Evolutionary conservation across 1,140 invertebrate genomes (phyloP).

Genomic region (Zaprionus nigranus): DNA sequence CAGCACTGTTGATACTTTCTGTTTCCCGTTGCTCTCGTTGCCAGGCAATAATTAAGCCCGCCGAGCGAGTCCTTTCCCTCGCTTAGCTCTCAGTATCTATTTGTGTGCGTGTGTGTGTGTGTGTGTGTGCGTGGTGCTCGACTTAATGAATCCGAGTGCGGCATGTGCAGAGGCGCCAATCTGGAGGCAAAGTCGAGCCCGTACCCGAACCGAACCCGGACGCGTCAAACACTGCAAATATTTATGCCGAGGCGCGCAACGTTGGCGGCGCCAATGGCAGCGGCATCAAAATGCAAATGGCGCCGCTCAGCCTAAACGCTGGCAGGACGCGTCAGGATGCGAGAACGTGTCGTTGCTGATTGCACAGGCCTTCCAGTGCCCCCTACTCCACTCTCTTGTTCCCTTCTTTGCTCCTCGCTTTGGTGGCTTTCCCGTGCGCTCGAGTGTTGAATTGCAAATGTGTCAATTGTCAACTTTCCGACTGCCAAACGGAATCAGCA

Average conservation of each 20-base stretch:
- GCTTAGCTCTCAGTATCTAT: not conserved
- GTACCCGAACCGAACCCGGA: no score
- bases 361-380: constrained; percentile 13
- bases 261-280: no score
- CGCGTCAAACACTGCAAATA: constrained; percentile 80
- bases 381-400: not conserved
- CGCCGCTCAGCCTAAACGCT: constrained; percentile 42
- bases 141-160: constrained; percentile 74
- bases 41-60: constrained; percentile 71
- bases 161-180: constrained; percentile 23
- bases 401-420: not conserved
- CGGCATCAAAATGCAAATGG: constrained; percentile 56
- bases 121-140: constrained; percentile 52
- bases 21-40: constrained; percentile 48
- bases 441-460: constrained; percentile 82
- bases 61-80: constrained; percentile 1
- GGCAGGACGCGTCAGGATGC: constrained; percentile 20
- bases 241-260: constrained; percentile 58
- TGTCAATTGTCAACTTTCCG: constrained; percentile 81
- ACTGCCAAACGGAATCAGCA: constrained; percentile 49
- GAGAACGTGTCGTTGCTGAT: constrained; percentile 32
- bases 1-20: constrained; percentile 76
- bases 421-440: constrained; percentile 28
- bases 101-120: not conserved
- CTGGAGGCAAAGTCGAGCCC: constrained; percentile 57